Base-by-base conservation (phyloP, 2,113 vertebrate genomes). In the Haplochromis vanheusdeni region DNA sequence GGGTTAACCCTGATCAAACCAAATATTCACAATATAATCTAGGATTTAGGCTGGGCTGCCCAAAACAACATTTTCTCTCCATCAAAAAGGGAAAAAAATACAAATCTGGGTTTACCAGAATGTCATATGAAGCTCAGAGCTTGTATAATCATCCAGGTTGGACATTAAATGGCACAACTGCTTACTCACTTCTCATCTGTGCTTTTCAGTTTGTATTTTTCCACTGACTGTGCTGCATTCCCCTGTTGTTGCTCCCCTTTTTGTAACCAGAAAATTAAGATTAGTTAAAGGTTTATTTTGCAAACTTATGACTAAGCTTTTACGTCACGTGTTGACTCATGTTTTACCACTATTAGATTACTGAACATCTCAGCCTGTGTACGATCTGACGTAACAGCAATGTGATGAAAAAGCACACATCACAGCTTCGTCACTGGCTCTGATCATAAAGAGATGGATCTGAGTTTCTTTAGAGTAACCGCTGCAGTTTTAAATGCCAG, bases 11-110 rank as follows among this genome's bases (percentile, higher is more conserved):
- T 81, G 89, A 94, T 92, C 91, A 93, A 93, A 94, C 87, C 90
- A 88, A 93, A 91, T 86, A 93, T 94, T 94, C 87, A 92, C 88
- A 93, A 92, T 86, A 93, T 94, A 95, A 94, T 94, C 91, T 91
- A 88, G 89, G 92, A 93, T 95, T 95, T 93, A 92, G 81, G 33
- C 23, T 65, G 56, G 81, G 84, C 88, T 79, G 82, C 68, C 47
- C 91, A 88, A 47, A 91, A 91, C 91, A 93, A 86, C 86, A 90
- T 90, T 58, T 52, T 54, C 68, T 31, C 60, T 33, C 60, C n/a
- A 56, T 33, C 47, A 21, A 26, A 54, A 87, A n/a, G 16, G 35
- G n/a, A 5, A 9, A 26, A 79, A 91, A 89, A 88, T 54, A 89
- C 81, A 91, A 90, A 94, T 94, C 89, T 91, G 89, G 80, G 49